Base-by-base conservation (phyloP, 2,888 invertebrate genomes). In the Meliscaeva auricollis region DNA sequence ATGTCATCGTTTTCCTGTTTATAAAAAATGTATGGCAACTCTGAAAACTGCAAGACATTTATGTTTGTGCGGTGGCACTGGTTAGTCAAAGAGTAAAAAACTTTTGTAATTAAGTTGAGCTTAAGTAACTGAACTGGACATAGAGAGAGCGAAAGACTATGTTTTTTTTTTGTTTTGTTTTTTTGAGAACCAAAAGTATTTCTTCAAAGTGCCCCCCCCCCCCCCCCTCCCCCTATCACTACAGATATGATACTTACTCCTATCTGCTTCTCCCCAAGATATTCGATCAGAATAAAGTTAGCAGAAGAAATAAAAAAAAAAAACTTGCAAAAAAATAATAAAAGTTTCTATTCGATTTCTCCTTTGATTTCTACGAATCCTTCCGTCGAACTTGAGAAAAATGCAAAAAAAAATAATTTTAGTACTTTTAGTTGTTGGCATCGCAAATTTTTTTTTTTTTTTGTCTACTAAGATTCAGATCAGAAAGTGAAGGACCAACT, bases 71-170 rank as follows among this genome's bases (percentile, higher is more conserved):
- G 26, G 13, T 48, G 17, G 48, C 9, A 17, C 32, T 56, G 56
- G 26, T 32, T 1, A 32, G 7, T 48, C 56, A 22, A n/a, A 17
- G 56, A 13, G 32, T 20, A 60, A 68, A 84, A 85, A 85, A 81
- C 52, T 85, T 85, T 85, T 81, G 76, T 81, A 81, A 85, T 85
- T 81, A 85, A 85, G 85, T 85, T 85, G 64, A 76, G 76, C 76
- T 81, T 85, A 81, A 80, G 70, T 75, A 75, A 72, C 75, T 80
- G 52, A 30, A 66, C 6, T 56, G 35, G 56, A 35, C 30, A 66
- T 41, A 60, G 7, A 17, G 50, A 32, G 4, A 26, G 8, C 2
- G 8, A 11, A 11, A 30, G 26, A 20, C 6, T n/a, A 26, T 26
- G 3, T 22, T 22, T 26, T 60, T 22, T 66, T 48, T 20, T 30